Evolutionary conservation across 2,113 vertebrate genomes (phyloP).

Genomic region (Grus americana): DNA sequence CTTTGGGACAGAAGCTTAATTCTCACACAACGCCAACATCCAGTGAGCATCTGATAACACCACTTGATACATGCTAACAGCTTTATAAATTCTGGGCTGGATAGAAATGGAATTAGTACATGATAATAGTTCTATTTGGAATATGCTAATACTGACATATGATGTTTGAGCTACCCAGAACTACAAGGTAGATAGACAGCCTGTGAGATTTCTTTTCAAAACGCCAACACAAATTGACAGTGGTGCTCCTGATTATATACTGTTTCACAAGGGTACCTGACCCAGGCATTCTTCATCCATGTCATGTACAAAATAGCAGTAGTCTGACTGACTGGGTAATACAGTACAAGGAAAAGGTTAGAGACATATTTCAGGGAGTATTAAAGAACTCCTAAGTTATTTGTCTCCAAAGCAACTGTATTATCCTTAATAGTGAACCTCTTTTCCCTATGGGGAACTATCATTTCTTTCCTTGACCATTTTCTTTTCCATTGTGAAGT

Average conservation of each 20-base stretch:
- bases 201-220: slow-evolving; percentile 4
- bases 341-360: not conserved
- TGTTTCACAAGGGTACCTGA: not conserved
- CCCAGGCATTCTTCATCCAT: not conserved
- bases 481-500: not conserved
- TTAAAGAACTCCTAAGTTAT: not conserved
- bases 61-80: not conserved
- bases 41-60: not conserved
- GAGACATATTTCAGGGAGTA: not conserved
- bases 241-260: not conserved
- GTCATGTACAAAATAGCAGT: not conserved
- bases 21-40: not conserved
- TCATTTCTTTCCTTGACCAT: not conserved
- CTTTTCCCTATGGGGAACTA: not conserved
- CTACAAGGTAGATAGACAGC: not conserved
- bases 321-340: not conserved
- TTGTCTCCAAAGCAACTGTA: not conserved
- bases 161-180: not conserved
- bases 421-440: not conserved
- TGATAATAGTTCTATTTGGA: not conserved
- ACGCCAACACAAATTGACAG: not conserved
- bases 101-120: not conserved
- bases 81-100: not conserved
- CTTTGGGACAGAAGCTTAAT: not conserved
- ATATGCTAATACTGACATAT: not conserved